Evolutionary conservation across 2,888 invertebrate genomes (phyloP).

Genomic region (Taphrorychus bicolor): DNA sequence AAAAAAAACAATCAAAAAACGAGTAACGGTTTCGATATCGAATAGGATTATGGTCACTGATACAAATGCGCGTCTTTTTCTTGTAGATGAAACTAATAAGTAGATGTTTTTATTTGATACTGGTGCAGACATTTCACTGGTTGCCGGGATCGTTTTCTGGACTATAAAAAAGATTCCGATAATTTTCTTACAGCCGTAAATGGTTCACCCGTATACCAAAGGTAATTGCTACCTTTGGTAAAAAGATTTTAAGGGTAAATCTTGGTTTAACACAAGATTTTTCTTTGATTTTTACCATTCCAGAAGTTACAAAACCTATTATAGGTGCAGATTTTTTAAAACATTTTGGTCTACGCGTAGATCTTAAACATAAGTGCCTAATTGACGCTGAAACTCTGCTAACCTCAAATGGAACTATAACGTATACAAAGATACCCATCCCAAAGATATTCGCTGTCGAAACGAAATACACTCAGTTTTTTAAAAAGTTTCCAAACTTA

Average conservation of each 20-base stretch:
- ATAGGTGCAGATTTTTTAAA: constrained; percentile 9
- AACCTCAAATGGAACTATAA: neutral
- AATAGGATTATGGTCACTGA: neutral
- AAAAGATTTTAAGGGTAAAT: no score
- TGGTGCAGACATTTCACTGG: neutral
- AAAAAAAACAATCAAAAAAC: no score
- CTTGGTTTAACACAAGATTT: no score
- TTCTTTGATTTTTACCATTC: neutral
- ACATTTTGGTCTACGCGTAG: neutral
- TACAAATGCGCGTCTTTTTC: neutral
- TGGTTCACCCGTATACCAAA: no score
- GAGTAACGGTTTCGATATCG: neutral
- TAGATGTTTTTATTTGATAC: neutral
- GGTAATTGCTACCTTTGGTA: neutral
- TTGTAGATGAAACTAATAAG: neutral
- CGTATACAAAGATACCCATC: neutral
- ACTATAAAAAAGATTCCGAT: no score
- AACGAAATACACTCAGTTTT: neutral
- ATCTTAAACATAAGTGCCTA: no score
- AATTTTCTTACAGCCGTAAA: neutral
- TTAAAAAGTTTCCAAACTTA: neutral
- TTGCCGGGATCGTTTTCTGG: neutral
- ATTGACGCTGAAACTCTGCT: neutral
- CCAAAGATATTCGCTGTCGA: no score
- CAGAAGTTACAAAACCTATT: neutral